phyloP scores from a whole-genome alignment of 30 jellyfish, hydroid and myxozoan genomes.

The Turritopsis rubra region DNA sequence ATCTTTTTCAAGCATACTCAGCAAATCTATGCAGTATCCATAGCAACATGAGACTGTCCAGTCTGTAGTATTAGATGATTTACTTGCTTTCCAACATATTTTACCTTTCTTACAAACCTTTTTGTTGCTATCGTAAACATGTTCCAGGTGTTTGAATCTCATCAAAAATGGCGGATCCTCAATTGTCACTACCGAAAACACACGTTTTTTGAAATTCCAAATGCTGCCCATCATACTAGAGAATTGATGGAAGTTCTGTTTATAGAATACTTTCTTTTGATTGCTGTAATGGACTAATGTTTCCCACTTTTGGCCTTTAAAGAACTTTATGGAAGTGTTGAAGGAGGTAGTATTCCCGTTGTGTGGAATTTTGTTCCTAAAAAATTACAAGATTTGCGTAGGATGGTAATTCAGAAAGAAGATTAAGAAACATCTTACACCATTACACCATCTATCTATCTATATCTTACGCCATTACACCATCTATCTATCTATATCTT shows the following conservation, averaged over 20 bases:
- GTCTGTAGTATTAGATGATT: background rate
- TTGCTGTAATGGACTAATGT: background rate
- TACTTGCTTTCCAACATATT: background rate
- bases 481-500: too few relatives aligned
- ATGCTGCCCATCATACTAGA: background rate
- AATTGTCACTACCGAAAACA: background rate
- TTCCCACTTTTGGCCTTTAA: background rate
- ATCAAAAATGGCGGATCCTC: background rate
- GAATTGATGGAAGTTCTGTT: background rate
- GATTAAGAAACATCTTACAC: too few relatives aligned
- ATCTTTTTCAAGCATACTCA: constrained; percentile 29
- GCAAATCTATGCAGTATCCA: constrained; percentile 58
- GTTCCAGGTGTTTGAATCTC: background rate
- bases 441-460: too few relatives aligned
- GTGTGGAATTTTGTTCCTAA: background rate
- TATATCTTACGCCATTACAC: too few relatives aligned
- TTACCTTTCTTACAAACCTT: background rate
- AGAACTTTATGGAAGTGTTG: background rate
- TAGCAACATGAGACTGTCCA: constrained; percentile 54
- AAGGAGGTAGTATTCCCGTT: too few relatives aligned
- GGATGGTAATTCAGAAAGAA: too few relatives aligned
- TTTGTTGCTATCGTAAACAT: background rate
- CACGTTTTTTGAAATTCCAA: background rate
- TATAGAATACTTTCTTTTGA: background rate
- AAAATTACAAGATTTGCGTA: too few relatives aligned